phyloP scores from a whole-genome alignment of 2,888 invertebrate species.

The Congeria kusceri region DNA sequence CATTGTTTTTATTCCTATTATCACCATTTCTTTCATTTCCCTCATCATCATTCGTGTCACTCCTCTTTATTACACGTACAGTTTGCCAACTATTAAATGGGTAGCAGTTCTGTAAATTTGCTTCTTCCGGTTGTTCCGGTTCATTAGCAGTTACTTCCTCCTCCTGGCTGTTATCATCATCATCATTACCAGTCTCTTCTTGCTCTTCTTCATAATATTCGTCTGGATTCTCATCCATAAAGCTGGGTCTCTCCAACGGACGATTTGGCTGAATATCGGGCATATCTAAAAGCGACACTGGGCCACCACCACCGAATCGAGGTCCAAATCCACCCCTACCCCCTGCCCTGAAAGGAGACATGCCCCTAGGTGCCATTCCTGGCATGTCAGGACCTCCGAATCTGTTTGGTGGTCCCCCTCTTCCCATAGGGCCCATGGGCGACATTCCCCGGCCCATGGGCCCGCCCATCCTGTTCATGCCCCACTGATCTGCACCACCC shows the following conservation, averaged over 20 bases:
- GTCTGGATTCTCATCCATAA: constrained; percentile 27
- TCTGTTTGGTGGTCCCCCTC: constrained; percentile 40
- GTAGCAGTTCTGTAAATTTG: constrained; percentile 22
- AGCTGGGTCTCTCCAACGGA: constrained; percentile 37
- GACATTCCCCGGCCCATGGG: constrained; percentile 16
- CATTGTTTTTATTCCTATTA: constrained; percentile 29
- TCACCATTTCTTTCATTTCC: constrained; percentile 39
- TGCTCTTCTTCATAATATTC: background rate
- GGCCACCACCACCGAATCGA: constrained; percentile 52
- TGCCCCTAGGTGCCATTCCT: constrained; percentile 52
- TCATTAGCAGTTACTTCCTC: constrained; percentile 6
- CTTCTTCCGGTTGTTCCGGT: constrained; percentile 10
- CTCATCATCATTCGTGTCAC: constrained; percentile 16
- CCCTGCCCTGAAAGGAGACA: constrained; percentile 53
- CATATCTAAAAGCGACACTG: constrained; percentile 54
- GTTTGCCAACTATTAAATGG: constrained; percentile 57
- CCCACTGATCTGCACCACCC: constrained; percentile 39
- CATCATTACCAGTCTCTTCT: constrained; percentile 14
- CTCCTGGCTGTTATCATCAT: constrained; percentile 12
- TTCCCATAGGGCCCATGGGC: constrained; percentile 21
- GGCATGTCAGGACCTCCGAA: constrained; percentile 60
- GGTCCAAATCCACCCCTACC: constrained; percentile 43
- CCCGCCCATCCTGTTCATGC: constrained; percentile 1
- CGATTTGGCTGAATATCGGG: constrained; percentile 51
- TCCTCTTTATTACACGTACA: constrained; percentile 28